Evolutionary conservation across 2,113 vertebrate species (phyloP).

Genomic region (Lethenteron reissneri): DNA sequence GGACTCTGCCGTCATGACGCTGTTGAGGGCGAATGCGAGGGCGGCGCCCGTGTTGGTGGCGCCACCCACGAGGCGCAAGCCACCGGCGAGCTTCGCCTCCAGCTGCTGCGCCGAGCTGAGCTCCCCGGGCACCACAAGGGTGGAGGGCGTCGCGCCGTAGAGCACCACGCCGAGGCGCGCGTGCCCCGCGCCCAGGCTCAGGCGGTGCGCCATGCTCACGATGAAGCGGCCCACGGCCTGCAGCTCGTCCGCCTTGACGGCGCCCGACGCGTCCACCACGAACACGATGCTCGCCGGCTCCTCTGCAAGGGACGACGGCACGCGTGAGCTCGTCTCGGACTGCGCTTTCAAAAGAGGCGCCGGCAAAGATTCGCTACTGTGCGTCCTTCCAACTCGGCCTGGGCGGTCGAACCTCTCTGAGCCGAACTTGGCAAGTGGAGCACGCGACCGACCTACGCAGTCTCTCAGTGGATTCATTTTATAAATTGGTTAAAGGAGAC

Average conservation of each 20-base stretch:
- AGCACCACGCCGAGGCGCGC: neutral
- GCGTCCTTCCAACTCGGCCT: no score
- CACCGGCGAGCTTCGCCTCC: neutral
- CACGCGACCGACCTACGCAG: no score
- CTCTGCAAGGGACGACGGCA: neutral
- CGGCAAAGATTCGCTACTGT: no score
- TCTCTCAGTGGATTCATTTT: no score
- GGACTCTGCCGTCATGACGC: neutral
- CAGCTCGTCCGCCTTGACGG: slow-evolving; percentile 1
- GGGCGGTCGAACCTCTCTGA: no score
- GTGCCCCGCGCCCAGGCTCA: neutral
- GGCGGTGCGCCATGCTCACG: neutral
- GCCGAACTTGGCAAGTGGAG: no score
- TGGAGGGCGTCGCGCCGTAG: neutral
- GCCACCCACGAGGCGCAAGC: neutral
- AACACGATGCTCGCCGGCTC: neutral
- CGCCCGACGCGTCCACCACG: neutral
- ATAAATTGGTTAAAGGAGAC: no score
- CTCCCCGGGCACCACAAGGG: neutral
- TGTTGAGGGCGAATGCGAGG: neutral
- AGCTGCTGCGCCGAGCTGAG: neutral
- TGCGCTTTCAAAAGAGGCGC: no score
- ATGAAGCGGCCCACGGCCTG: neutral
- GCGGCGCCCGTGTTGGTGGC: slow-evolving; percentile 4
- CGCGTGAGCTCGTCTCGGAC: no score